Evolutionary conservation across 2,888 invertebrate genomes (phyloP), one percentile per base, ranked within the genome.

Genomic region (Cacoxenus indagator): DNA sequence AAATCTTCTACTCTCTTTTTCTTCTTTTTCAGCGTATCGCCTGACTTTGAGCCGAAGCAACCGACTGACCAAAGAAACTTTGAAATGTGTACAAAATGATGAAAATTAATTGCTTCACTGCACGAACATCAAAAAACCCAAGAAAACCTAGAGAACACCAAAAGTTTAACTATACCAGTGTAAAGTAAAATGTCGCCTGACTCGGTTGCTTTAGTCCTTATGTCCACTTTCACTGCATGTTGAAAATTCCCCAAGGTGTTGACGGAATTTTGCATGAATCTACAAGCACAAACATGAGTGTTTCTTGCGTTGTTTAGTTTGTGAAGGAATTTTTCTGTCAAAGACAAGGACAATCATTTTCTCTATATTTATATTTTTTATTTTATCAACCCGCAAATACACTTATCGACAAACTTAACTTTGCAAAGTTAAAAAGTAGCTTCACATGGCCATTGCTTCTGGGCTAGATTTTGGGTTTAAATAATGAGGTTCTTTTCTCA

Each of bases 71-170:
- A 19, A 9, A 45, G 45, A 9, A 62, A 61, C 59, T 37, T 17
- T 17, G 37, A 62, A 64, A 64, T 26, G 45, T 64, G 14, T 14
- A 54, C 45, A 61, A 64, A 70, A 54, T 67, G 65, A 67, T 65
- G 70, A 67, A 70, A 70, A 70, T 70, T 70, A 70, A 70, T 70
- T 70, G 70, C 70, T 67, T 55, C 17, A 27, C 11, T 27, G 55
- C 55, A 55, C 55, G 55, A 55, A 57, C 17, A 19, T n/a, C 14
- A 29, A 57, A 17, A 55, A 55, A 22, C 19, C 22, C 51, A 51
- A 37, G 9, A 37, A 37, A 37, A 37, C 37, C 14, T 37, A 37
- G 14, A 37, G 37, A 11, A 37, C 9, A 37, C 37, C 37, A 14
- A 37, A 37, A 37, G 37, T 37, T 37, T 14, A 37, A 37, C 9